These are phyloP conservation scores for Rhinoraja longicauda DNA, from an alignment of 2,797 vertebrate genomes.

Conservation along the genomic window DNA sequence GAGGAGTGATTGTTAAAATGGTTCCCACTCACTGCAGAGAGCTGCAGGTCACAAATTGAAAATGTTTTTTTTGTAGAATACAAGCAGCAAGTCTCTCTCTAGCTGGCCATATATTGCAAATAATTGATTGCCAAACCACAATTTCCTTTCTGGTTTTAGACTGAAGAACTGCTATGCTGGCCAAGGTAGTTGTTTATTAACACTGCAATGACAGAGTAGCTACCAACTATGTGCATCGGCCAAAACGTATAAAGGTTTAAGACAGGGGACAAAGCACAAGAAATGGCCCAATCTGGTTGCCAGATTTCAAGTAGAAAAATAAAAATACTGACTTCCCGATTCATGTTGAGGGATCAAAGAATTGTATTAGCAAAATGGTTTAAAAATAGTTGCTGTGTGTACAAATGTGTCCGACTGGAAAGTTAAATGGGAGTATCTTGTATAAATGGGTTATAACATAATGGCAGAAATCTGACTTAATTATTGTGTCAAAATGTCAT, in stretches of 20 bases:
- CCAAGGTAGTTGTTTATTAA: neutral
- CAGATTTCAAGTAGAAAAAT: neutral
- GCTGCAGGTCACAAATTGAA: neutral
- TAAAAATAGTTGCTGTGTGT: neutral
- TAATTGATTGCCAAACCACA: conserved; percentile 14
- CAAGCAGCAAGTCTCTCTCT: neutral
- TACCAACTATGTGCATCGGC: neutral
- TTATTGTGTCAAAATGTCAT: neutral
- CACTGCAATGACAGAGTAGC: neutral
- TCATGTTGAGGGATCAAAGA: neutral
- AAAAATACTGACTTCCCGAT: neutral
- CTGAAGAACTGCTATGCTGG: neutral
- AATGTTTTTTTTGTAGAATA: conserved; percentile 21
- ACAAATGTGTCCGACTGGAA: neutral
- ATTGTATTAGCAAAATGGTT: neutral
- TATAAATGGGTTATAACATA: neutral
- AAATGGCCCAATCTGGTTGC: neutral
- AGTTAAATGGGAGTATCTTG: neutral
- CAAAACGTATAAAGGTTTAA: neutral
- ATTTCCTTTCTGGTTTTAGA: conserved; percentile 4
- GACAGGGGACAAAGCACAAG: neutral
- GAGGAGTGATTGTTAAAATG: neutral
- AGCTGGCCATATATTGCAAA: conserved; percentile 27
- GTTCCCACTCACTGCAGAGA: neutral
- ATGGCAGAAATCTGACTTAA: neutral